A percentile compares a stretch with the other conserved stretches of the same genome.
Conservation (phyloP, 1,140 invertebrate species). For the Bombyx mandarina region DNA sequence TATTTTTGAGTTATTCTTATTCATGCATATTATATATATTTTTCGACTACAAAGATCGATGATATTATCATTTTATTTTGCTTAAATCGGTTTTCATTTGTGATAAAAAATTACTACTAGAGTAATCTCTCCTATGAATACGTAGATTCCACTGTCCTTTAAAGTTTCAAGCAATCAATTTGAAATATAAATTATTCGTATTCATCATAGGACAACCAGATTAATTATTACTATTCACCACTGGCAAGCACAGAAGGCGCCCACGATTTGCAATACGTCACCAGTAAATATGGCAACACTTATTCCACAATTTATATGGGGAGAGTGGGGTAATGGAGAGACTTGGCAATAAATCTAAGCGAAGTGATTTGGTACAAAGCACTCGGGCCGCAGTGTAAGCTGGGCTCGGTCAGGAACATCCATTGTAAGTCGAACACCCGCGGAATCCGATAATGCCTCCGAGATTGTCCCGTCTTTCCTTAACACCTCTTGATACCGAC, state of each 20-base stretch:
- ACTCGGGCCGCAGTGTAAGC: slow-evolving; percentile 58
- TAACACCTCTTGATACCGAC: slow-evolving; percentile 54
- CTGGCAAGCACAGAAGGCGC: slow-evolving; percentile 46
- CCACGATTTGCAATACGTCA: slow-evolving; percentile 63
- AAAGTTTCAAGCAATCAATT: slow-evolving; percentile 49
- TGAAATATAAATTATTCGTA: slow-evolving; percentile 60
- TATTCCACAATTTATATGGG: slow-evolving; percentile 64
- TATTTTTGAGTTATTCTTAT: too few relatives aligned
- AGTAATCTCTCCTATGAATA: too few relatives aligned
- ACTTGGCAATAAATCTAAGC: slow-evolving; percentile 59
- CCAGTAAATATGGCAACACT: slow-evolving; percentile 68
- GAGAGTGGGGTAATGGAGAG: slow-evolving; percentile 53
- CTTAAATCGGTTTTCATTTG: too few relatives aligned
- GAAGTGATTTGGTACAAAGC: slow-evolving; percentile 68
- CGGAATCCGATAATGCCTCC: slow-evolving; percentile 63
- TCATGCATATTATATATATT: too few relatives aligned
- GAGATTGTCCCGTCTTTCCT: slow-evolving; percentile 66
- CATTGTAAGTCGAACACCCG: slow-evolving; percentile 54
- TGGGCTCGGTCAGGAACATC: slow-evolving; percentile 54
- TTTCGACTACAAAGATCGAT: too few relatives aligned
- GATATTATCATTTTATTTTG: too few relatives aligned
- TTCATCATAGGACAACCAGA: slow-evolving; percentile 53
- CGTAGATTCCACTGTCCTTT: slow-evolving; percentile 19
- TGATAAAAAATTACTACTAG: too few relatives aligned
- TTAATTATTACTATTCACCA: slow-evolving; percentile 63